Evolutionary conservation across 2,797 vertebrate species (phyloP).

Genomic region (Clangula hyemalis): DNA sequence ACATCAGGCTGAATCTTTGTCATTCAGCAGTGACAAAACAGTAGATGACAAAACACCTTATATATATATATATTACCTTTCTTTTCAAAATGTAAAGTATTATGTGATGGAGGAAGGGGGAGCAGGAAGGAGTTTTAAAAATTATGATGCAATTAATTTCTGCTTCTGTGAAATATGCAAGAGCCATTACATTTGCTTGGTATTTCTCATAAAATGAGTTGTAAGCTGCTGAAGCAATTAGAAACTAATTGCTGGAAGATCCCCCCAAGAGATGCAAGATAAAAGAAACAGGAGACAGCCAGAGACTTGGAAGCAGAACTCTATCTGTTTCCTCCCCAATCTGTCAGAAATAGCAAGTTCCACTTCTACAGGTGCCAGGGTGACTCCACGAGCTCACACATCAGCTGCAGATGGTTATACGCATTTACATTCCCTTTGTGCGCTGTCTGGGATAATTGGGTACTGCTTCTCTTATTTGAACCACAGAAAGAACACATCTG

Average conservation of each 20-base stretch:
- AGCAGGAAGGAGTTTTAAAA: not conserved
- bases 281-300: not conserved
- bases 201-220: conserved; percentile 11
- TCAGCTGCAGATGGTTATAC: not conserved
- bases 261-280: not conserved
- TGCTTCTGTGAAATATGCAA: conserved; percentile 5
- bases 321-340: not conserved
- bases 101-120: not conserved
- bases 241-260: conserved; percentile 40
- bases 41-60: not conserved
- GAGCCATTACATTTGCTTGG: not conserved
- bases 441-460: not conserved
- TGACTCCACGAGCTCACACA: not conserved
- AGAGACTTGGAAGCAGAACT: not conserved
- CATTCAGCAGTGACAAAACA: not conserved
- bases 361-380: not conserved
- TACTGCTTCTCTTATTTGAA: not conserved
- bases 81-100: not conserved
- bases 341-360: not conserved
- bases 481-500: not conserved
- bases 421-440: not conserved
- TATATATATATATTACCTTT: not conserved
- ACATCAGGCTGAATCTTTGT: not conserved
- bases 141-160: not conserved
- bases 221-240: conserved; percentile 46